Evolutionary conservation across 2,797 vertebrate species (phyloP), one percentile per base, ranked within the genome.

Genomic region (Hozukius guyotensis): DNA sequence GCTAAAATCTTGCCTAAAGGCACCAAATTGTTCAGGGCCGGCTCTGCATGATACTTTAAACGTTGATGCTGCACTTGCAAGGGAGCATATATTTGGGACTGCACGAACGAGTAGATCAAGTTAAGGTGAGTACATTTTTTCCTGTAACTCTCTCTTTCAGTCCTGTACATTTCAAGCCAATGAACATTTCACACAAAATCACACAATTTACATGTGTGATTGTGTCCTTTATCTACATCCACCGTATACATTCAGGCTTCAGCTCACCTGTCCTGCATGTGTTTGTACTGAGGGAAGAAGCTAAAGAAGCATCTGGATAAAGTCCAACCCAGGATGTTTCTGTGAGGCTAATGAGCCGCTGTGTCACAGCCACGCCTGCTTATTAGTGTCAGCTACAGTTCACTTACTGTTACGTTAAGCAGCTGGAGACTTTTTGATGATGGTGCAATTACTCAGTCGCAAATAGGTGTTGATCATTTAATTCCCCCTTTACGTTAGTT

Each of bases 351-450:
- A 85, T 81, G 77, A 81, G 80, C 68, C n/a, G 64, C 73, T 79
- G 66, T 38, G 52, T 25, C 62, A 24, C 68, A 31, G 62, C 36
- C 65, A 20, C 20, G 29, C 46, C 67, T 82, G 76, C 78, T 78
- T 84, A 84, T 84, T 88, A 82, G 63, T 52, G 65, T 81, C 77
- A 80, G 76, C 71, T 79, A 78, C 55, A 89, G 75, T 65, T 83
- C 74, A 81, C 67, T 36, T 27, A 67, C 67, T 83, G 62, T 22
- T 68, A 20, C 77, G 74, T 22, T 68, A 20, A 78, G 76, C 34
- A 32, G 64, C 68, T 42, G 18, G 68, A 85, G 70, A 71, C 27
- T 18, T 70, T 72, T 61, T 79, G 55, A 81, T 78, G 81, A 81
- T 36, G 16, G 62, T 78, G 61, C 77, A 75, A 56, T 78, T 76